These are phyloP conservation scores for Engraulis encrasicolus DNA, from an alignment of 2,113 vertebrate genomes.

Conservation along the genomic window DNA sequence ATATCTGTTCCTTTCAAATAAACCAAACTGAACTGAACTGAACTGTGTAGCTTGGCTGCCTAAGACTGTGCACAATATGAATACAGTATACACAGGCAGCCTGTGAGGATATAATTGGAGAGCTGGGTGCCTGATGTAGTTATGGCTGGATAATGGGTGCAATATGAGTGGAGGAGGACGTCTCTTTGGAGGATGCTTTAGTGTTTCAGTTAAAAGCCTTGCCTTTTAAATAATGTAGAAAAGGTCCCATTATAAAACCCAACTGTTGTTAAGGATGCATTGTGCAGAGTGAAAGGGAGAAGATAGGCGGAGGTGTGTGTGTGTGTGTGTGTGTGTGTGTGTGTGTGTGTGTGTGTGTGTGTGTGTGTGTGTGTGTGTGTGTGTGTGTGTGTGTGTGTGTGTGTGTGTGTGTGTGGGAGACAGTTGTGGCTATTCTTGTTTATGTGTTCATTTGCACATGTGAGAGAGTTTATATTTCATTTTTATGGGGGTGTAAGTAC, in stretches of 20 bases:
- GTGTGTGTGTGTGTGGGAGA: neutral
- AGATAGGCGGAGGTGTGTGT: neutral
- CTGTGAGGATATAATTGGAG: constrained; percentile 60
- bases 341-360: constrained; percentile 8
- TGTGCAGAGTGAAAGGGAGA: neutral
- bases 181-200: constrained; percentile 51
- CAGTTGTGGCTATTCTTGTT: neutral
- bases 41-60: neutral
- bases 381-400: neutral
- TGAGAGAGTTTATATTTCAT: constrained; percentile 7
- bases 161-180: constrained; percentile 32
- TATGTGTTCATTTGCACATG: constrained; percentile 3
- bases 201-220: constrained; percentile 64
- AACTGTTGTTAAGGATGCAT: constrained; percentile 29
- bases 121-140: constrained; percentile 42
- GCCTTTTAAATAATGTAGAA: constrained; percentile 69
- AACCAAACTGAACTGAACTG: too few species aligned
- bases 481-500: constrained; percentile 10
- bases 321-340: neutral
- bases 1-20: too few species aligned
- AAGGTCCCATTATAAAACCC: constrained; percentile 61
- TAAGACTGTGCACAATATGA: constrained; percentile 46
- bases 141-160: constrained; percentile 52
- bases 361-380: constrained; percentile 36
- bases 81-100: too few species aligned